Evolutionary conservation across 2,888 invertebrate genomes (phyloP).

Genomic region (Drosophila seclusa): DNA sequence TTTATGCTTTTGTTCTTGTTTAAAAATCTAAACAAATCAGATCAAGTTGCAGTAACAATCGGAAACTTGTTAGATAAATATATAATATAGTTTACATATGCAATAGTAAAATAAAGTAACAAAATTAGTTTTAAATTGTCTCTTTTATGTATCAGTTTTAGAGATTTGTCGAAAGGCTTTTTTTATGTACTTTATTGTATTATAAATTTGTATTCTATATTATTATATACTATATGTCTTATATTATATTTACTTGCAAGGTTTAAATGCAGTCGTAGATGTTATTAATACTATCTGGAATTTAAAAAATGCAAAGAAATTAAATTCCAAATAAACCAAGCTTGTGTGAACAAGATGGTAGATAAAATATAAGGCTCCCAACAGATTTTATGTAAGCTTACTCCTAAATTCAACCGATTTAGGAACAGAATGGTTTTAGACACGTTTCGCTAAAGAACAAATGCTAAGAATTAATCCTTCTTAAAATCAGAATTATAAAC

Average conservation of each 20-base stretch:
- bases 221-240: neutral
- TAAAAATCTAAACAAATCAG: neutral
- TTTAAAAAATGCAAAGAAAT: neutral
- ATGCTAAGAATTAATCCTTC: neutral
- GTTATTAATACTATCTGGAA: neutral
- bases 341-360: too few species aligned
- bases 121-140: neutral
- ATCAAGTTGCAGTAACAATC: neutral
- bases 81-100: neutral
- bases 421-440: neutral
- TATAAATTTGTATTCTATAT: neutral
- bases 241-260: neutral
- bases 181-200: neutral
- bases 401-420: neutral
- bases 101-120: neutral
- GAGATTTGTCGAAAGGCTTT: too few species aligned
- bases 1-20: constrained; percentile 15
- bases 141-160: too few species aligned
- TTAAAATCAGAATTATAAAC: too few species aligned
- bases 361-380: too few species aligned
- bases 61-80: neutral
- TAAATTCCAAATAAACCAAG: neutral
- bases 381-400: neutral
- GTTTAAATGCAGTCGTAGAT: neutral
- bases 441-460: neutral